Evolutionary conservation across 2,113 vertebrate species (phyloP).

Genomic region (Ophiodon elongatus): DNA sequence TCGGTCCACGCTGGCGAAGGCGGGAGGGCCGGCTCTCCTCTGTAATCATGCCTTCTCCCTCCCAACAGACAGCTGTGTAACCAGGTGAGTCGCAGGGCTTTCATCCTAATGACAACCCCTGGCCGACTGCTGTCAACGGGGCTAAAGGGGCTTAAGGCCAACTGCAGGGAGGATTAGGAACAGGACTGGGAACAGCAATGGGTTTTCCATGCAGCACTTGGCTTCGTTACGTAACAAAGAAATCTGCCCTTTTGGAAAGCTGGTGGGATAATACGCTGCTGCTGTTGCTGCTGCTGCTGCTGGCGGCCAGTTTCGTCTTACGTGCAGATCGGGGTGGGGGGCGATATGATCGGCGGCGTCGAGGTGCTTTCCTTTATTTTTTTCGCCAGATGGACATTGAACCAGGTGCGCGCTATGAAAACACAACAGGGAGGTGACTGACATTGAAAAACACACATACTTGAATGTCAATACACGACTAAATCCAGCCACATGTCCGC

Average conservation of each 20-base stretch:
- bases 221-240: conserved; percentile 55
- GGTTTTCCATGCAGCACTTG: conserved; percentile 58
- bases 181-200: conserved; percentile 50
- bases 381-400: neutral
- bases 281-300: neutral
- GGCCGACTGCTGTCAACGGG: conserved; percentile 65
- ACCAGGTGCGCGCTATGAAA: conserved; percentile 57
- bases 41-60: conserved; percentile 71
- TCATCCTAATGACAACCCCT: conserved; percentile 79
- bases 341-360: neutral
- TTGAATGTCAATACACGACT: conserved; percentile 34
- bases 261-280: conserved; percentile 6
- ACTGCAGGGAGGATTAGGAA: conserved; percentile 66
- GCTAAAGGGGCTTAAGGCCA: conserved; percentile 64
- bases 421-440: conserved; percentile 42
- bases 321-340: neutral
- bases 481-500: conserved; percentile 30
- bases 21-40: conserved; percentile 46
- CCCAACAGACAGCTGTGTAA: conserved; percentile 74
- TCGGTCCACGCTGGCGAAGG: conserved; percentile 44
- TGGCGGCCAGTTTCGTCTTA: neutral
- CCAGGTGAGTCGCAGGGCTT: conserved; percentile 76
- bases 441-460: conserved; percentile 55
- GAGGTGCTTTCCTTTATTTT: conserved; percentile 8
- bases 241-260: conserved; percentile 37